Percentiles rank a stretch among this genome's conserved stretches.
Evolutionary conservation across 2,113 vertebrate species (phyloP).

Genomic region (Halcyon malimbica): DNA sequence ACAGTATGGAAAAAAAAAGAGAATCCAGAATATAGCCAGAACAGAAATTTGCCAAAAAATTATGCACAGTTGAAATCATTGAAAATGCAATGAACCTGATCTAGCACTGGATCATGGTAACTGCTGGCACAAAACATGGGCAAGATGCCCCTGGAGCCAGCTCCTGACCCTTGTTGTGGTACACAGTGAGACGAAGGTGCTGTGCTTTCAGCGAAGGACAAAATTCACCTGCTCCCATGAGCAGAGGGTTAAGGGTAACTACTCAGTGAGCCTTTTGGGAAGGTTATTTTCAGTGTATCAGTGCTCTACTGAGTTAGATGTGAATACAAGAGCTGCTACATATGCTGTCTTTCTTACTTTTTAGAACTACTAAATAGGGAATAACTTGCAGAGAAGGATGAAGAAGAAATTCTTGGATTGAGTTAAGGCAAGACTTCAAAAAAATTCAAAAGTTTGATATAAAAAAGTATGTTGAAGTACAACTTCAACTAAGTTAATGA

Average conservation of each 20-base stretch:
- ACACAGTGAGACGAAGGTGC: neutral
- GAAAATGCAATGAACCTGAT: neutral
- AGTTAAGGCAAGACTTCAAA: neutral
- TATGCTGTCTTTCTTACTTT: neutral
- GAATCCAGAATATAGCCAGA: neutral
- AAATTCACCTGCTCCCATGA: neutral
- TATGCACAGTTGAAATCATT: neutral
- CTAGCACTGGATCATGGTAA: too few relatives aligned
- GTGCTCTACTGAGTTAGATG: rapidly evolving
- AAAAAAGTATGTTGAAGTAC: rapidly evolving
- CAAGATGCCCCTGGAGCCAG: neutral
- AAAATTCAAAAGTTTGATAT: neutral
- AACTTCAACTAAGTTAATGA: neutral
- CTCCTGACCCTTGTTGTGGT: neutral
- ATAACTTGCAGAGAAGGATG: neutral
- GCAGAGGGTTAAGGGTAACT: neutral
- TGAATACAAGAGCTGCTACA: neutral
- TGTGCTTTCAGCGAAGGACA: neutral
- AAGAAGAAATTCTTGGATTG: neutral
- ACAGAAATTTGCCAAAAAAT: neutral
- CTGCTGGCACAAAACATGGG: neutral
- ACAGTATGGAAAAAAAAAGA: neutral
- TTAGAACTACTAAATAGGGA: neutral
- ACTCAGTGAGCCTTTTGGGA: neutral
- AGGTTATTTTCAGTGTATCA: neutral